Percentiles rank a stretch among this genome's conserved stretches.
phyloP scores from a whole-genome alignment of 2,888 invertebrate species.

The Scaeva pyrastri region DNA sequence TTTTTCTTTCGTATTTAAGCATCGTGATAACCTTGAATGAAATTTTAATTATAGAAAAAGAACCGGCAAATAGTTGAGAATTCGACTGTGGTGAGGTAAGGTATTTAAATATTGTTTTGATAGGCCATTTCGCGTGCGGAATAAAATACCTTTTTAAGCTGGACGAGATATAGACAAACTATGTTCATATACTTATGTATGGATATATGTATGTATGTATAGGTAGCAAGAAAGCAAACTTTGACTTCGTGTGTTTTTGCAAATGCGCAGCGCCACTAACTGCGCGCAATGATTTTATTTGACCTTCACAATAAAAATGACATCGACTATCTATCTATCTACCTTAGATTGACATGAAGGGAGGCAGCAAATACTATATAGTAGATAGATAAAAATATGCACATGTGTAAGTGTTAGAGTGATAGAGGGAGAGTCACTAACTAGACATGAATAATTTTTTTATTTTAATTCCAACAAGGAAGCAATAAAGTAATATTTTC shows the following conservation, averaged over 20 bases:
- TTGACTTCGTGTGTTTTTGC: neutral
- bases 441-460: slow-evolving; percentile 12
- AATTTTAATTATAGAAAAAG: slow-evolving; percentile 55
- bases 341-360: slow-evolving; percentile 41
- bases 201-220: no score
- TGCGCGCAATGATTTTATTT: slow-evolving; percentile 62
- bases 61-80: slow-evolving; percentile 44
- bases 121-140: slow-evolving; percentile 20
- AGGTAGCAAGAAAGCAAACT: neutral
- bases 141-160: slow-evolving; percentile 25
- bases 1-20: slow-evolving; percentile 35
- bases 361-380: neutral
- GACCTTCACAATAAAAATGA: slow-evolving; percentile 61
- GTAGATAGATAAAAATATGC: neutral
- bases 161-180: slow-evolving; percentile 11
- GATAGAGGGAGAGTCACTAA: neutral
- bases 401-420: neutral
- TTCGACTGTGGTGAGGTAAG: slow-evolving; percentile 6
- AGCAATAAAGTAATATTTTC: slow-evolving; percentile 41
- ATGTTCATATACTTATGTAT: no score
- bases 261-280: slow-evolving; percentile 57
- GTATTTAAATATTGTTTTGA: slow-evolving; percentile 33
- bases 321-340: slow-evolving; percentile 18
- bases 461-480: slow-evolving; percentile 54
- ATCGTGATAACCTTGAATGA: slow-evolving; percentile 65